These are phyloP conservation scores for Euleptes europaea DNA, from an alignment of 2,113 vertebrate genomes.

Conservation along the genomic window DNA sequence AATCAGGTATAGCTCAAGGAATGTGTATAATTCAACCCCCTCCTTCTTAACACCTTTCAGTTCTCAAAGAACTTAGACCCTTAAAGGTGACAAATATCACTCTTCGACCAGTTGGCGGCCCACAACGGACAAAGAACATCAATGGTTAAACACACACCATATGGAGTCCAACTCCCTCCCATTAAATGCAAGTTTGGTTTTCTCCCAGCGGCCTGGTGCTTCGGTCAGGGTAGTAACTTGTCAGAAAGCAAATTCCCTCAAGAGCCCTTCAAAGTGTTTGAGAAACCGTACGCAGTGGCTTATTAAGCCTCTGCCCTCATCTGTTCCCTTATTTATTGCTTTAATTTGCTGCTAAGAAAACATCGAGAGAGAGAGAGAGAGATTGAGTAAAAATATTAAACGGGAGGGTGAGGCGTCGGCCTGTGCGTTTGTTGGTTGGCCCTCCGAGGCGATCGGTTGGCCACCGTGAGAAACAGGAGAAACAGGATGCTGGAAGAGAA, in stretches of 20 bases:
- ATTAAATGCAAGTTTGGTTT: background rate
- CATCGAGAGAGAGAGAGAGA: background rate
- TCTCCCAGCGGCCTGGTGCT: background rate
- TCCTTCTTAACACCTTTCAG: background rate
- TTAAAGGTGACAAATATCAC: background rate
- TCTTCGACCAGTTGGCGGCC: background rate
- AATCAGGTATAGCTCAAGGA: background rate
- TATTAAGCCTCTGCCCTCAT: background rate
- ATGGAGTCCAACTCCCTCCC: background rate
- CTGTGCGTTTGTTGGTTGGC: background rate
- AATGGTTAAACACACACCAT: background rate
- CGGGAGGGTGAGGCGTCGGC: too few relatives aligned
- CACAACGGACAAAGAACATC: background rate
- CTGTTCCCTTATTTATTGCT: slow-evolving; percentile 18
- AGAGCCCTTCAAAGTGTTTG: background rate
- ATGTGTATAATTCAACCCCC: background rate
- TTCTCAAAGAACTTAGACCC: background rate
- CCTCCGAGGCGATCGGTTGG: too few relatives aligned
- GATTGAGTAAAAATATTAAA: background rate
- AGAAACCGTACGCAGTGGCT: background rate
- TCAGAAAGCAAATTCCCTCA: background rate
- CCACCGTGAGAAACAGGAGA: background rate
- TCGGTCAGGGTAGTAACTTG: slow-evolving; percentile 9
- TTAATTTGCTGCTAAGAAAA: slow-evolving; percentile 12
- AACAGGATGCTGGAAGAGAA: background rate